Evolutionary conservation across 2,797 vertebrate species (phyloP).

Genomic region (Huso huso): DNA sequence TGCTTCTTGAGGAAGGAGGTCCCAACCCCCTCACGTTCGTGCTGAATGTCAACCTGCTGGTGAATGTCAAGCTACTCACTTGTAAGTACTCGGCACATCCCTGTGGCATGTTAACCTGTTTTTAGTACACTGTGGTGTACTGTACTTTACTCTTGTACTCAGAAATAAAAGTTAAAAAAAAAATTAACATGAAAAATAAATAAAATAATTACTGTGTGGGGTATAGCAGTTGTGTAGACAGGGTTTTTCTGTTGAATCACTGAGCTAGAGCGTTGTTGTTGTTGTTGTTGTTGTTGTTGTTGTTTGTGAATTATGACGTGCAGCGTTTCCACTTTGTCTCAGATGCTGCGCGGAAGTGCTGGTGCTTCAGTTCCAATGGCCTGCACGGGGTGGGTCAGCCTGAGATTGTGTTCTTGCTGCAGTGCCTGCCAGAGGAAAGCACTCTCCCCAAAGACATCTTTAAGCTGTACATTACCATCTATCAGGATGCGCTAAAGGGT

Average conservation of each 20-base stretch:
- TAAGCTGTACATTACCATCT: slow-evolving; percentile 73
- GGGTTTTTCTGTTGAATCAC: not conserved
- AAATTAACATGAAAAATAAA: too few relatives aligned
- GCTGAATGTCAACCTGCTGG: slow-evolving; percentile 81
- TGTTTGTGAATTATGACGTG: not conserved
- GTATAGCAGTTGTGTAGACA: too few relatives aligned
- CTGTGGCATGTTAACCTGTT: not conserved
- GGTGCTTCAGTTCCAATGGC: slow-evolving; percentile 87
- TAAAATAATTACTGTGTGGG: too few relatives aligned
- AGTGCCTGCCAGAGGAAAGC: slow-evolving; percentile 74
- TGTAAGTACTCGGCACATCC: slow-evolving; percentile 62
- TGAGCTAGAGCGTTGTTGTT: too few relatives aligned
- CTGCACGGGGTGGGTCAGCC: slow-evolving; percentile 85
- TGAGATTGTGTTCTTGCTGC: slow-evolving; percentile 79
- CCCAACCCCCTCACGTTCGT: slow-evolving; percentile 76
- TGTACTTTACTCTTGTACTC: not conserved
- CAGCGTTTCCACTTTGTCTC: slow-evolving; percentile 12
- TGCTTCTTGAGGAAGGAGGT: slow-evolving; percentile 66
- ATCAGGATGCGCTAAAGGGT: slow-evolving; percentile 86
- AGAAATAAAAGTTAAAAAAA: too few relatives aligned
- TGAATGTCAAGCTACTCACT: slow-evolving; percentile 77
- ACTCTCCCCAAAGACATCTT: slow-evolving; percentile 78
- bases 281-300: not conserved
- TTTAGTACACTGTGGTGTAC: too few relatives aligned
- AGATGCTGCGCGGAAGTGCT: slow-evolving; percentile 77